Conservation (phyloP, 2,888 invertebrate species). For the Agapostemon virescens region DNA sequence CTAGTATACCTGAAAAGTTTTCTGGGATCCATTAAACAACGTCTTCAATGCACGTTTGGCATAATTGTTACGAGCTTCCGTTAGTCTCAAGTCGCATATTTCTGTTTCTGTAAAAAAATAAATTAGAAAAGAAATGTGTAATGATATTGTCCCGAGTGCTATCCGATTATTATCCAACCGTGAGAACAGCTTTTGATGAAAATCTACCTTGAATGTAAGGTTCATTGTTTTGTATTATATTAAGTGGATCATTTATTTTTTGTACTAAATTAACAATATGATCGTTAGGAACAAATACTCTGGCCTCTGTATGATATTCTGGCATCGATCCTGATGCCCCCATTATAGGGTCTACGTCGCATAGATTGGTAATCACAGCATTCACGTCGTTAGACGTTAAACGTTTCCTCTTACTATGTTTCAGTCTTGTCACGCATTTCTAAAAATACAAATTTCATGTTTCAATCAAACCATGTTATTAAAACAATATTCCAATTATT, state of each 20-base stretch:
- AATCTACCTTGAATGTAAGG: slow-evolving; percentile 75
- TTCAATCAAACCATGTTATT: background rate
- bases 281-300: slow-evolving; percentile 77
- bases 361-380: slow-evolving; percentile 77
- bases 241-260: slow-evolving; percentile 72
- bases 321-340: slow-evolving; percentile 75
- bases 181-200: background rate
- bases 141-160: too few relatives aligned
- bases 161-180: background rate
- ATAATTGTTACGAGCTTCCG: slow-evolving; percentile 76
- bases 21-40: slow-evolving; percentile 78
- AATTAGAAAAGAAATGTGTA: background rate
- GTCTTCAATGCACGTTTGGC: slow-evolving; percentile 78
- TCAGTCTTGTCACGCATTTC: slow-evolving; percentile 79
- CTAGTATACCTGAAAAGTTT: slow-evolving; percentile 76
- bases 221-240: slow-evolving; percentile 72
- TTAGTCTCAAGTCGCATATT: slow-evolving; percentile 73
- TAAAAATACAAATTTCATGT: slow-evolving; percentile 49
- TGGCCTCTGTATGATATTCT: slow-evolving; percentile 76
- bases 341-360: slow-evolving; percentile 77
- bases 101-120: slow-evolving; percentile 72
- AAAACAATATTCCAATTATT: background rate
- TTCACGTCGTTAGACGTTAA: slow-evolving; percentile 77
- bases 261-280: slow-evolving; percentile 72
- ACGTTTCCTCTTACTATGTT: slow-evolving; percentile 76